phyloP scores from a whole-genome alignment of 2,888 invertebrate genomes.

The Dolichomitus sp. region DNA sequence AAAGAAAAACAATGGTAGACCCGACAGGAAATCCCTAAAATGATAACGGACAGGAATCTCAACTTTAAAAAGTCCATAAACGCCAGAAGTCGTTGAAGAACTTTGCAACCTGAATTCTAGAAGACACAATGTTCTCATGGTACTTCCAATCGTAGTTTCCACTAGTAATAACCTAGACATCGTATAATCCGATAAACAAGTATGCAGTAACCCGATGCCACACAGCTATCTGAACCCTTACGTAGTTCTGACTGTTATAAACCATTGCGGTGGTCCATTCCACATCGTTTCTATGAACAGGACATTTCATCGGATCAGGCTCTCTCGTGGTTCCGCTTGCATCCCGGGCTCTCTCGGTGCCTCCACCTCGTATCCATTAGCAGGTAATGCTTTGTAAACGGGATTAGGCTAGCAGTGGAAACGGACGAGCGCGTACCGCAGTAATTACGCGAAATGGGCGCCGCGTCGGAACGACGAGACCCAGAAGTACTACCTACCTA shows the following conservation, averaged over 20 bases:
- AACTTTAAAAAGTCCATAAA: neutral
- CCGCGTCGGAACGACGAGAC: constrained; percentile 47
- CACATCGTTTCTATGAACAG: constrained; percentile 50
- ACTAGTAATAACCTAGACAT: neutral
- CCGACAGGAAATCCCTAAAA: no score
- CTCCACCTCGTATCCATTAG: constrained; percentile 74
- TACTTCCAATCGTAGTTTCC: neutral
- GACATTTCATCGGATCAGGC: constrained; percentile 20
- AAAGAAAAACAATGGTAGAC: neutral
- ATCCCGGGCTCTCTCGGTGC: constrained; percentile 1
- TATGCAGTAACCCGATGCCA: constrained; percentile 8
- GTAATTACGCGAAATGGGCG: constrained; percentile 76
- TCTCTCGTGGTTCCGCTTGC: neutral
- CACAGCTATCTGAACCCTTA: constrained; percentile 21
- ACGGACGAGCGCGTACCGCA: constrained; percentile 71
- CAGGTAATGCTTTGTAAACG: constrained; percentile 80
- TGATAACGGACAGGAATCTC: neutral
- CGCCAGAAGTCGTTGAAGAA: no score
- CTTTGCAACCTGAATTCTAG: no score
- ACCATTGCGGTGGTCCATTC: constrained; percentile 48
- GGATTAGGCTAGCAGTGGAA: constrained; percentile 73
- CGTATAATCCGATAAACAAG: neutral
- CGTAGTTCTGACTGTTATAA: constrained; percentile 37
- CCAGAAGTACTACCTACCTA: constrained; percentile 14
- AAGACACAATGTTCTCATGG: no score